Percentiles rank a stretch among this genome's conserved stretches.
These are phyloP conservation scores for Oscheius myriophilus DNA, from an alignment of 2,888 invertebrate genomes.

Conservation along the genomic window DNA sequence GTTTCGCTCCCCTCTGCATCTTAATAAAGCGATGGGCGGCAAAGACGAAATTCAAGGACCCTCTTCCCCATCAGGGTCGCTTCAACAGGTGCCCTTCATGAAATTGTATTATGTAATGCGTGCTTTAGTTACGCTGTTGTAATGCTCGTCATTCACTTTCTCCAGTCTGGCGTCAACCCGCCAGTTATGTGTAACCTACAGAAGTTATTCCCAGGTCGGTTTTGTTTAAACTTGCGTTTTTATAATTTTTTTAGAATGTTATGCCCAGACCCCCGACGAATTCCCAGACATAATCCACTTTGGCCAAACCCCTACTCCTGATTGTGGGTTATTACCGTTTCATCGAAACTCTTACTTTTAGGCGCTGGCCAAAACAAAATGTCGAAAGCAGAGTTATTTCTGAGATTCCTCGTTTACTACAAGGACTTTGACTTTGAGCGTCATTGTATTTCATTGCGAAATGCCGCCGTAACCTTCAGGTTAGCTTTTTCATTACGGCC, in stretches of 20 bases:
- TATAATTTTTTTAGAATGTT: conserved; percentile 27
- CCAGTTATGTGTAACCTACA: conserved; percentile 67
- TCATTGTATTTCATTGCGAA: conserved; percentile 52
- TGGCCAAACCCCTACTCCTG: conserved; percentile 1
- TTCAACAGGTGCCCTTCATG: conserved; percentile 48
- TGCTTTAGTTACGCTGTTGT: conserved; percentile 63
- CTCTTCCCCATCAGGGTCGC: conserved; percentile 35
- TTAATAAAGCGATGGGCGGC: conserved; percentile 53
- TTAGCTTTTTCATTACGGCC: conserved; percentile 15
- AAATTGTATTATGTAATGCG: not conserved
- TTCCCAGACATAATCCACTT: conserved; percentile 40
- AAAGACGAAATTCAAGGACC: conserved; percentile 41
- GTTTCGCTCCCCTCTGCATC: conserved; percentile 34
- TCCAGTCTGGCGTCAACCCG: conserved; percentile 63
- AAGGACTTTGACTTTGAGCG: conserved; percentile 57
- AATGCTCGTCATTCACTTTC: conserved; percentile 66
- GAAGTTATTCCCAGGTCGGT: conserved; percentile 30
- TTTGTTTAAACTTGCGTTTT: not conserved
- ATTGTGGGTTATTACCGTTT: conserved; percentile 25
- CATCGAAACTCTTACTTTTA: conserved; percentile 26
- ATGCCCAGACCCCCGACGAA: conserved; percentile 30
- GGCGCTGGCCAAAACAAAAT: not conserved
- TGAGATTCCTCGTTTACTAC: conserved; percentile 66
- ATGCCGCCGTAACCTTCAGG: conserved; percentile 32
- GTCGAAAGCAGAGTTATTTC: not conserved